A percentile compares a stretch with the other conserved stretches of the same genome.
Evolutionary conservation across 2,113 vertebrate species (phyloP).

Genomic region (Potamarius usumacintae): DNA sequence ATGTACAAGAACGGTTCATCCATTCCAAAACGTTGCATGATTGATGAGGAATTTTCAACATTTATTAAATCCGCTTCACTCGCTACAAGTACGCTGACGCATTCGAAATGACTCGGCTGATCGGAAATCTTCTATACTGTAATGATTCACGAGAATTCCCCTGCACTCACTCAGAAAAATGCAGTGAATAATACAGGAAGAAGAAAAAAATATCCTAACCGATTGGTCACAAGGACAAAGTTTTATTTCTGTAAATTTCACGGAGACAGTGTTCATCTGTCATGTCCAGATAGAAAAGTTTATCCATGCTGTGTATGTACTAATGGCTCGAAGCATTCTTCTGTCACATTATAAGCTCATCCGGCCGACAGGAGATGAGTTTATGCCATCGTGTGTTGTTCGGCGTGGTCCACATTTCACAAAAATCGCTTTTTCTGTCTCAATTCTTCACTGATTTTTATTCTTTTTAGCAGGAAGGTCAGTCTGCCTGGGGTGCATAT

Average conservation of each 20-base stretch:
- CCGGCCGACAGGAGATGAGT: no score
- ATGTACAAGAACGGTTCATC: background rate
- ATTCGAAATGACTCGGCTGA: background rate
- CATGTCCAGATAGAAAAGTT: background rate
- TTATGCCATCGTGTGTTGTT: no score
- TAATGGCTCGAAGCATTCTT: background rate
- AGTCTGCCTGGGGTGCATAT: no score
- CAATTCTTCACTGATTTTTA: no score
- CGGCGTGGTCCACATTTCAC: no score
- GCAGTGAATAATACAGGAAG: background rate
- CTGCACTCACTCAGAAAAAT: background rate
- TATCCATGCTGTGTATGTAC: background rate
- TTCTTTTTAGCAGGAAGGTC: no score
- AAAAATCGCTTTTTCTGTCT: no score
- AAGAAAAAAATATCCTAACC: background rate
- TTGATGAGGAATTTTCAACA: background rate
- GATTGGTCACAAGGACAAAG: background rate
- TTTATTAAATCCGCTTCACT: background rate
- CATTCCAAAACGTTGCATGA: background rate
- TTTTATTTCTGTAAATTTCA: background rate
- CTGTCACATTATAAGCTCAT: background rate
- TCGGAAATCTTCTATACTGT: background rate
- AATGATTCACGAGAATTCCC: conserved; percentile 6
- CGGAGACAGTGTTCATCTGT: background rate
- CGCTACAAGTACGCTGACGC: background rate